phyloP scores from a whole-genome alignment of 2,888 invertebrate species.

The Agonopterix alstromeriana region DNA sequence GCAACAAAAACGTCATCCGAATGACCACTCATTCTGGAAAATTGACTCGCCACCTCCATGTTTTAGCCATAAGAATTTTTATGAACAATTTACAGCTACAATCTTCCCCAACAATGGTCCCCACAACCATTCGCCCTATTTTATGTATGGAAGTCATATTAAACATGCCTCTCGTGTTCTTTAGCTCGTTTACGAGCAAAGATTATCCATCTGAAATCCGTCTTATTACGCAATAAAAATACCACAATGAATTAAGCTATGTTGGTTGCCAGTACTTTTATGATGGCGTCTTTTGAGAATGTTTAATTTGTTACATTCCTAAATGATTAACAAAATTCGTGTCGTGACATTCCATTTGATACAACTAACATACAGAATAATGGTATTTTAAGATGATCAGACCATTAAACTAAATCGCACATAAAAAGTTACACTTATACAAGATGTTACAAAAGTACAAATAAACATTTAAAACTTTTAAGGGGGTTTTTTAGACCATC shows the following conservation, averaged over 20 bases:
- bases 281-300: constrained; percentile 41
- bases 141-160: constrained; percentile 41
- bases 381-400: no score
- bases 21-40: no score
- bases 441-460: no score
- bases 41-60: no score
- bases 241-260: constrained; percentile 44
- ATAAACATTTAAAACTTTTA: no score
- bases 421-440: no score
- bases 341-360: no score
- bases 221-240: constrained; percentile 59
- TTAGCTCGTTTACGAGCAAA: constrained; percentile 44
- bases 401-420: no score
- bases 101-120: constrained; percentile 10
- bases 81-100: constrained; percentile 19
- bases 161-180: constrained; percentile 43
- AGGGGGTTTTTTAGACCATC: no score
- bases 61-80: constrained; percentile 9
- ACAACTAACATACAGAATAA: no score
- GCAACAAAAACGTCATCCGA: no score
- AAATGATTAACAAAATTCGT: not conserved
- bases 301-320: constrained; percentile 41
- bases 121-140: constrained; percentile 25
- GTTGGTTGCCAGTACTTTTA: constrained; percentile 31
- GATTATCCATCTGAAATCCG: constrained; percentile 55